Percentiles rank a stretch among this genome's conserved stretches.
Evolutionary conservation across 1,140 invertebrate genomes (phyloP).

Genomic region (Drosophila ficusphila): DNA sequence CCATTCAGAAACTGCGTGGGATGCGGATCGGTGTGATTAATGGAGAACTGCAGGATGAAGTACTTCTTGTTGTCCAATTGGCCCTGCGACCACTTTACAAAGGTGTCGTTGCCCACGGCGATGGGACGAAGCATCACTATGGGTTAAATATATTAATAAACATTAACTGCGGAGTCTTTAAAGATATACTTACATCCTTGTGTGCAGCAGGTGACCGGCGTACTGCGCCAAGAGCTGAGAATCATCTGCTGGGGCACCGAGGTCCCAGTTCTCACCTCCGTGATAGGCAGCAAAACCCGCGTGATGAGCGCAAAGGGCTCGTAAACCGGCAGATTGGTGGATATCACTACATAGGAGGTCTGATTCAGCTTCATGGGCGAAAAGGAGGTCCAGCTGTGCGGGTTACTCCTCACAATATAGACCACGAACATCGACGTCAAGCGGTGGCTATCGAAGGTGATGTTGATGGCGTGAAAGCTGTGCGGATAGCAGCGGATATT

Average conservation of each 20-base stretch:
- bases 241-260: conserved; percentile 63
- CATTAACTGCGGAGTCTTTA: too few relatives aligned
- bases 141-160: not conserved
- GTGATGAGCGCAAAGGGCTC: conserved; percentile 78
- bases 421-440: conserved; percentile 76
- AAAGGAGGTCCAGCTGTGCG: conserved; percentile 71
- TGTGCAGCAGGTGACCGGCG: conserved; percentile 73
- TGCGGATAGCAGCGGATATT: conserved; percentile 83
- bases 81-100: conserved; percentile 77
- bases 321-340: conserved; percentile 68
- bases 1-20: conserved; percentile 59
- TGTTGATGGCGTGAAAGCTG: conserved; percentile 78
- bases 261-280: conserved; percentile 53
- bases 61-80: conserved; percentile 75
- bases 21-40: conserved; percentile 75
- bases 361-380: conserved; percentile 76
- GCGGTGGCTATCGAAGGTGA: conserved; percentile 74
- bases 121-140: conserved; percentile 73
- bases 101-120: conserved; percentile 72
- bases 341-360: conserved; percentile 77
- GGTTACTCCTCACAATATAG: conserved; percentile 75
- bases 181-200: conserved; percentile 81
- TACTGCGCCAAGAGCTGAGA: conserved; percentile 69
- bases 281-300: conserved; percentile 65
- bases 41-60: conserved; percentile 79